A percentile compares a stretch with the other conserved stretches of the same genome.
phyloP scores from a whole-genome alignment of 2,113 vertebrate genomes.

The Macrotis lagotis region DNA sequence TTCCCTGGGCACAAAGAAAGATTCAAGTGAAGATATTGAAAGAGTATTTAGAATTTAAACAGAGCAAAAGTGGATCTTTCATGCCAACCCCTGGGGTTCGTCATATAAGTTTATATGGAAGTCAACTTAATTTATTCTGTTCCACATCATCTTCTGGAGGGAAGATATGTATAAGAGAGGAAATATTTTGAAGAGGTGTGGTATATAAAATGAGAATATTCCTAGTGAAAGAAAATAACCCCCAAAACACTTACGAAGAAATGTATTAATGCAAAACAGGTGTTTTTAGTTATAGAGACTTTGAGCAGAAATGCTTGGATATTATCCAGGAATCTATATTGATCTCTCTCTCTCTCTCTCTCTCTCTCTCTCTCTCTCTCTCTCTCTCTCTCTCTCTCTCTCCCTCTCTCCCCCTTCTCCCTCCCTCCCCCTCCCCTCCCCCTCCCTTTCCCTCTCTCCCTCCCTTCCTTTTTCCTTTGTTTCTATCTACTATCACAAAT shows the following conservation, averaged over 20 bases:
- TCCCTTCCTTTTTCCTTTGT: no score
- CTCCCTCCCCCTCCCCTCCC: no score
- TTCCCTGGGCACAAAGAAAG: slow-evolving; percentile 8
- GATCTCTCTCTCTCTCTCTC: no score
- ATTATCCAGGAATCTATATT: no score
- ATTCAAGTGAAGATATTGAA: slow-evolving; percentile 10
- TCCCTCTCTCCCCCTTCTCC: no score
- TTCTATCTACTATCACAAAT: not conserved
- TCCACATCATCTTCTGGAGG: not conserved
- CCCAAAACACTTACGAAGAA: not conserved
- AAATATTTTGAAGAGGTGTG: not conserved
- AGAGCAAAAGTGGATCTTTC: not conserved
- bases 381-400: no score
- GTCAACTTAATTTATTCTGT: not conserved
- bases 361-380: no score
- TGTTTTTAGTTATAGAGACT: not conserved
- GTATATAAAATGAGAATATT: not conserved
- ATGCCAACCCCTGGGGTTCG: slow-evolving; percentile 18
- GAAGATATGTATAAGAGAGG: not conserved
- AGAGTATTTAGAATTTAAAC: not conserved
- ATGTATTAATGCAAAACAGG: not conserved
- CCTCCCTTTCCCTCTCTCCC: no score
- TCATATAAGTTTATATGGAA: slow-evolving; percentile 12
- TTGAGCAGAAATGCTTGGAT: not conserved
- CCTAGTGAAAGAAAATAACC: not conserved